Evolutionary conservation across 1,140 invertebrate species (phyloP).

Genomic region (Magallana angulata): DNA sequence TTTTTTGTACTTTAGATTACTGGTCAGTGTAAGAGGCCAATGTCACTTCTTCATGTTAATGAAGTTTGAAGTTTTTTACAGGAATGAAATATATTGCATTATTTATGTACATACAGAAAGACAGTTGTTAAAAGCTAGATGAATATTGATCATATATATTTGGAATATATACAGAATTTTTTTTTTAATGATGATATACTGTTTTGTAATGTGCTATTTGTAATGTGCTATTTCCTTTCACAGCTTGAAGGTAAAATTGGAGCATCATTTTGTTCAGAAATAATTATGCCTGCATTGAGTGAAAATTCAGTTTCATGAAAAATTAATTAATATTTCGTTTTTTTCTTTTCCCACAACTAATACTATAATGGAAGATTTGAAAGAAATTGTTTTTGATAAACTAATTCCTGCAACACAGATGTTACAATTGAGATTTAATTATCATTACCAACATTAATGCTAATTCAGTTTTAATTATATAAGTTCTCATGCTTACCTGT

Average conservation of each 20-base stretch:
- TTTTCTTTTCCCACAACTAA: not conserved
- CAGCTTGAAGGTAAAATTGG: conserved; percentile 25
- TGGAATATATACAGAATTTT: not conserved
- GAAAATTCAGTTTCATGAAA: not conserved
- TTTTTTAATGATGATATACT: not conserved
- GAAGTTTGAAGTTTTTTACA: not conserved
- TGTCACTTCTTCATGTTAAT: conserved; percentile 1
- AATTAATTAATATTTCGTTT: not conserved
- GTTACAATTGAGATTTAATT: too few relatives aligned
- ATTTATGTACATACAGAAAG: too few relatives aligned
- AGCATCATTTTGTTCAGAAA: not conserved
- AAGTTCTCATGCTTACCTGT: too few relatives aligned
- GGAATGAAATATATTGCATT: too few relatives aligned
- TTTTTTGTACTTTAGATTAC: too few relatives aligned
- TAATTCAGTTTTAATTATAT: too few relatives aligned
- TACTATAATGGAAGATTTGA: not conserved
- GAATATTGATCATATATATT: too few relatives aligned
- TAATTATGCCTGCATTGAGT: not conserved
- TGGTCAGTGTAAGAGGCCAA: too few relatives aligned
- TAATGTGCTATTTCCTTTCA: conserved; percentile 1
- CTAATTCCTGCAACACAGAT: too few relatives aligned
- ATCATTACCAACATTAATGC: too few relatives aligned
- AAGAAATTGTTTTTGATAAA: too few relatives aligned
- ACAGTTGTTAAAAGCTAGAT: too few relatives aligned
- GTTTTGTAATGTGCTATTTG: not conserved